Evolutionary conservation across 2,888 invertebrate species (phyloP), one percentile per base, ranked within the genome.

Genomic region (Cataglyphis albicans): DNA sequence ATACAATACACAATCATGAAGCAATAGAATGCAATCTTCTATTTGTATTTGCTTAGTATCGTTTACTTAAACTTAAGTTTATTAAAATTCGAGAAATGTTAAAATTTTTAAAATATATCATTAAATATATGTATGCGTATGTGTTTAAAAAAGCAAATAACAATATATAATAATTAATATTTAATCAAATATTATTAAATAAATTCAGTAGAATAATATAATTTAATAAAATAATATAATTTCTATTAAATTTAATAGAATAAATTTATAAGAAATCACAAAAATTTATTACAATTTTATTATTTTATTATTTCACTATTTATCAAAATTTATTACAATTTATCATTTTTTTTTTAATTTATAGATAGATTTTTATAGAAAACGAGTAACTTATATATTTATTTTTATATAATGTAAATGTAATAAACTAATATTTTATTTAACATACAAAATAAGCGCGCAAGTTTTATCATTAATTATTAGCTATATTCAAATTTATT

Each of bases 11-110:
- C 41, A 70, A 61, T 80, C 57, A 38, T 68, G 2, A 25, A 38
- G 5, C 78, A 29, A 80, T 38, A 12, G 29, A 44, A 57, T 65
- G 55, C 29, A 57, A 67, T 67, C 38, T 76, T 29, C 35, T 48
- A 29, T 5, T 70, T 12, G 55, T 44, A 7, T 70, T 68, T 44
- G 10, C 12, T 10, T n/a, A 64, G 12, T 21, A n/a, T 1, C 15
- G 52, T 18, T 55, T 55, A 38, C 29, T 76, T 55, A 25, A 10
- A 76, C 29, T 29, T 29, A 29, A 29, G 29, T 29, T 29, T 29
- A 29, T 2, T 55, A 55, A 65, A 52, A 70, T 9, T 12, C 15
- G 0, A 25, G 7, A 41, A 65, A n/a, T 65, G 32, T 75, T 12
- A 12, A 21, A 63, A 12, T 64, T 12, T 64, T 64, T 35, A 4